Evolutionary conservation across 2,797 vertebrate species (phyloP), one percentile per base, ranked within the genome.

Genomic region (Hafferia zeledoni): DNA sequence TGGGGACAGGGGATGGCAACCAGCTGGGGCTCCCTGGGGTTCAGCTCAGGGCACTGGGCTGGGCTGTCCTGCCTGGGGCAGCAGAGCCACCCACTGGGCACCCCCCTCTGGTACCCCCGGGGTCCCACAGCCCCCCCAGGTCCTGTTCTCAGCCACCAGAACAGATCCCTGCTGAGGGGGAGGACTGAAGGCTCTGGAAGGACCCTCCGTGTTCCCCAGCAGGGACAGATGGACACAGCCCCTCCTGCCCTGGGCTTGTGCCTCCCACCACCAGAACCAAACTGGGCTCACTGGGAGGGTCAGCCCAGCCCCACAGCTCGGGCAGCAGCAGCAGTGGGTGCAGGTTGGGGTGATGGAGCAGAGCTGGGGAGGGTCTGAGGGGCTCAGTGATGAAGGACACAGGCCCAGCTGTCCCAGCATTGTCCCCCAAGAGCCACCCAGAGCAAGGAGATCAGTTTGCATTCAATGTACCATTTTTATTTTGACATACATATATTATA

Each of bases 401-500:
- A 5, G 25, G 19, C 37, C 72, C n/a, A 31, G 27, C 49, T 35
- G 60, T 15, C 19, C 60, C 76, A 31, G 19, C 60, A 43, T 43
- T 14, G 1, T 31, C 28, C 60, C 39, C 24, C 31, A 9, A 30
- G 72, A 72, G 41, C 20, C 23, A 6, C 28, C 37, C 24, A 5
- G 39, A 53, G 44, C 3, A 8, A 37, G n/a, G 43, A 39, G 23
- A 19, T 39, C 35, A 86, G 50, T 27, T 59, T 46, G 46, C 72
- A 72, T 43, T 90, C 60, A 35, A 27, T 8, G 80, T 92, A 88
- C 86, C 79, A 19, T 41, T 63, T 97, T 97, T 97, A 96, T 97
- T 97, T 88, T 65, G 52, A 87, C 56, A 93, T 17, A 18, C 43
- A 75, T 94, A 96, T 92, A 95, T 95, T 85, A 93, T 28, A 89